These are phyloP conservation scores for Amyelois transitella DNA, from an alignment of 1,140 invertebrate species.

Conservation along the genomic window DNA sequence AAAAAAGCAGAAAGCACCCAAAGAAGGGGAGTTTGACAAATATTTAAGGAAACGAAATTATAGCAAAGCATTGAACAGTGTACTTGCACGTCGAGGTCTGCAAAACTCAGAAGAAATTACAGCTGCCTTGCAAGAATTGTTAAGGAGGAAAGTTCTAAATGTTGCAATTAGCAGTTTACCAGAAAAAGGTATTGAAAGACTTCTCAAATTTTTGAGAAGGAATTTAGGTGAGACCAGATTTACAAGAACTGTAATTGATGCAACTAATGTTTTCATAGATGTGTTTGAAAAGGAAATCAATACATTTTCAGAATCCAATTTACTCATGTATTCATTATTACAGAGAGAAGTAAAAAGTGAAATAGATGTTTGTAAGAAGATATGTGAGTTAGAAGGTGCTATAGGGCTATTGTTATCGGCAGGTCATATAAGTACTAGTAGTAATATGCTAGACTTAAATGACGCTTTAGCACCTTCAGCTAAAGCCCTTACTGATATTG, in stretches of 20 bases:
- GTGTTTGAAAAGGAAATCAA: constrained; percentile 79
- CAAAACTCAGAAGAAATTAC: constrained; percentile 86
- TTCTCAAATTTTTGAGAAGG: constrained; percentile 86
- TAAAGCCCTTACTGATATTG: constrained; percentile 77
- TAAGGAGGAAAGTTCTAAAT: constrained; percentile 82
- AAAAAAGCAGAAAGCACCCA: constrained; percentile 58
- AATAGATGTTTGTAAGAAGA: constrained; percentile 76
- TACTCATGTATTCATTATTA: constrained; percentile 77
- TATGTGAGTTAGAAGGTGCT: constrained; percentile 80
- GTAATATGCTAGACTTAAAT: constrained; percentile 43
- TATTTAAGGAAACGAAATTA: constrained; percentile 88
- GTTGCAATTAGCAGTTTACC: constrained; percentile 82
- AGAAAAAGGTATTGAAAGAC: constrained; percentile 77
- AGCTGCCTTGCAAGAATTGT: constrained; percentile 88
- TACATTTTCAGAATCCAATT: constrained; percentile 74
- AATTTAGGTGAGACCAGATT: constrained; percentile 85
- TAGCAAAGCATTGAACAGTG: constrained; percentile 85
- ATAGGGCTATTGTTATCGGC: constrained; percentile 80
- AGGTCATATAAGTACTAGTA: constrained; percentile 56
- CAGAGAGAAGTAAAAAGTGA: constrained; percentile 79
- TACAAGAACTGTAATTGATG: constrained; percentile 82
- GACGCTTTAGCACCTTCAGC: constrained; percentile 74
- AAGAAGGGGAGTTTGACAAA: constrained; percentile 78
- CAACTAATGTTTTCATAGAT: constrained; percentile 83
- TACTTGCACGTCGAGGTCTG: constrained; percentile 77